Evolutionary conservation across 2,888 invertebrate species (phyloP), one percentile per base, ranked within the genome.

Genomic region (Malthinus flaveolus): DNA sequence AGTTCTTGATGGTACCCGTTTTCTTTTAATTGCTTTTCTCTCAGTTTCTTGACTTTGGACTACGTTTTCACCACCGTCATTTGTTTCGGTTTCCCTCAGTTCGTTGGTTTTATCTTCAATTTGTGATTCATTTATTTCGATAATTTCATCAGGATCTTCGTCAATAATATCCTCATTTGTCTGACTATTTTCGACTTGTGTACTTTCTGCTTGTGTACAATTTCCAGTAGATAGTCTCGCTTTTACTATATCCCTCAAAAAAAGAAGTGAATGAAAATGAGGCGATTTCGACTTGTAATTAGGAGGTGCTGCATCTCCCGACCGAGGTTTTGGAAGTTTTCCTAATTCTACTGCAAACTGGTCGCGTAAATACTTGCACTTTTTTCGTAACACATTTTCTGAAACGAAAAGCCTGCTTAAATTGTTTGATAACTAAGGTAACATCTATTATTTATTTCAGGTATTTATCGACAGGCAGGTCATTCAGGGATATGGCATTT

Each of bases 401-500:
- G 49, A 32, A 35, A 36, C 8, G 36, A 10, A 32, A 11, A 47
- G n/a, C n/a, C n/a, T n/a, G n/a, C n/a, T 11, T 10, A 45, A 23
- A 45, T 45, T 15, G 10, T 10, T 32, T 31, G 1, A 45, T 15
- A 45, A 42, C n/a, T n/a, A n/a, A n/a, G n/a, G n/a, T n/a, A n/a
- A 31, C 11, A 31, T 44, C 23, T 48, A n/a, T 34, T 48, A 36
- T 37, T 37, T 46, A 11, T 57, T 57, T 33, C 42, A 58, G 47
- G 12, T 58, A 47, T 48, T n/a, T 58, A n/a, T 9, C 53, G 7
- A 54, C 59, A 7, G 49, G 54, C 7, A 15, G 9, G 6, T 59
- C 59, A 32, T 59, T 54, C 34, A 23, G 32, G 46, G 32, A 9
- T 2, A 10, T 59, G 6, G 59, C 55, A 9, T 59, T 51, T 44